Conservation (phyloP, 2,113 vertebrate species). For the western clawed frog (Xenopus tropicalis) region UCB_Xtro_10.0 CM004447.2:17468001-17468500, state of each 20-base stretch:
- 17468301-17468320: slow-evolving; percentile 51
- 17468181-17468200: no score
- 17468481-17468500: slow-evolving; percentile 36
- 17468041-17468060: no score
- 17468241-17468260: slow-evolving; percentile 52
- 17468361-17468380: slow-evolving; percentile 52
- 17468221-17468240: slow-evolving; percentile 50
- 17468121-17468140: no score
- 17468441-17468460: slow-evolving; percentile 54
- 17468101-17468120: no score
- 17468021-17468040: no score
- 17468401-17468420: slow-evolving; percentile 55
- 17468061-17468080: no score
- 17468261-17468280: slow-evolving; percentile 43
- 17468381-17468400: slow-evolving; percentile 53
- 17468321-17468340: slow-evolving; percentile 52
- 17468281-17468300: slow-evolving; percentile 45
- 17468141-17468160: no score
- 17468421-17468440: slow-evolving; percentile 52
- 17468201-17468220: slow-evolving; percentile 23
- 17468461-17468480: slow-evolving; percentile 45
- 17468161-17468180: no score
- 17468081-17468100: no score
- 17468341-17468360: slow-evolving; percentile 53
- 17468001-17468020: no score